Evolutionary conservation across 1,140 invertebrate genomes (phyloP), one percentile per base, ranked within the genome.

Genomic region (Brachionus paranguensis): DNA sequence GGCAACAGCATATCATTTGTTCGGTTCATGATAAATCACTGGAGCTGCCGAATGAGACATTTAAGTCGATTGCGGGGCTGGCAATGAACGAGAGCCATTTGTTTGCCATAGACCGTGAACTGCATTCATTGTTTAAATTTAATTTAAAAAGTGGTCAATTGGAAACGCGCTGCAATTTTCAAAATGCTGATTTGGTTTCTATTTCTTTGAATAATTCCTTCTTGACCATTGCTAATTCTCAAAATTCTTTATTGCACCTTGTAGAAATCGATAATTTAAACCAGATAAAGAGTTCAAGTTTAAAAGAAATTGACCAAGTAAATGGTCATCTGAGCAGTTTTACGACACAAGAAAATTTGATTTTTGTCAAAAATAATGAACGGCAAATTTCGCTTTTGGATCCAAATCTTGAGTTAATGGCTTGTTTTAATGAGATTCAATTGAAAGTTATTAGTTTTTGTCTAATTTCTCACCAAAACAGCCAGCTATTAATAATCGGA

Each of bases 341-440:
- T 11, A 41, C 43, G 3, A 64, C n/a, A 37, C 50, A 60, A 14
- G 78, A 81, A 20, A 68, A 68, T 64, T 64, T 60, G 11, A 60
- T 81, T 12, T 81, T 81, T 64, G 78, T 68, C 8, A 24, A 45
- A 11, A 81, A 64, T 47, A 45, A 27, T 37, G 78, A 81, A 6
- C 60, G 43, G 14, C 53, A 81, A 81, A 64, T 81, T 27, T 45
- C 64, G 3, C 20, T 60, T 64, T 64, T 81, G 8, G 78, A 81
- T 29, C 37, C 50, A 2, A 76, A 50, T 50, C 47, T 76, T 47
- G 72, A 76, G 11, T 45, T 47, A 53, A 50, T 50, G 24, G 72
- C 72, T 3, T 76, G 41, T 50, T 76, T 76, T 76, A 76, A 76
- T 50, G 72, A 76, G 43, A 76, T 76, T 17, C 72, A 76, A 29